phyloP scores from a whole-genome alignment of 2,113 vertebrate genomes.

The Proteles cristata region DNA sequence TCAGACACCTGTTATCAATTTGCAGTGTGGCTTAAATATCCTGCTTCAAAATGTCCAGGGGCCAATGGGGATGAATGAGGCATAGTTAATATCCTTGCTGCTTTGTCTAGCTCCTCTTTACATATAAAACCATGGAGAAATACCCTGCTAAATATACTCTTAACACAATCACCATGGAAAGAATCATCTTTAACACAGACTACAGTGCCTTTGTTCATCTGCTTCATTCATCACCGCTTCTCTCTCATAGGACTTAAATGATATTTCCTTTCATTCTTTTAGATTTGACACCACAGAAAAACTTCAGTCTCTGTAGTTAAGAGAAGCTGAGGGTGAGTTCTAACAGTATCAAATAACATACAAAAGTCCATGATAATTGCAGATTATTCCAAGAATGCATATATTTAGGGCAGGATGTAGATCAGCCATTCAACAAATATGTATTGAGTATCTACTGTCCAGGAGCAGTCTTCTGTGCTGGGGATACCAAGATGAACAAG shows the following conservation, averaged over 20 bases:
- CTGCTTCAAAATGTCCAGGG: constrained; percentile 38
- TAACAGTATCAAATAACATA: neutral
- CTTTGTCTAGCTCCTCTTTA: neutral
- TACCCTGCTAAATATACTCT: neutral
- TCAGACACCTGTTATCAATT: constrained; percentile 53
- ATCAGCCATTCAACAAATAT: neutral
- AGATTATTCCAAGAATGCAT: neutral
- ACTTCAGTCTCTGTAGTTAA: neutral
- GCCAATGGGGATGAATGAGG: constrained; percentile 36
- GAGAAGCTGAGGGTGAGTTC: neutral
- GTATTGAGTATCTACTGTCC: neutral
- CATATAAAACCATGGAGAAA: neutral
- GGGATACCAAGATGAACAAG: neutral
- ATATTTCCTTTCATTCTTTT: neutral
- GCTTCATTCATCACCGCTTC: neutral
- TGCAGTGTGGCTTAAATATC: constrained; percentile 31
- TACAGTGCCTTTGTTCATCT: neutral
- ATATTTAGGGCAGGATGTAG: neutral
- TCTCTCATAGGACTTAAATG: neutral
- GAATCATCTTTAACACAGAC: neutral
- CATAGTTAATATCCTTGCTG: neutral
- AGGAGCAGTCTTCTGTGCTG: neutral
- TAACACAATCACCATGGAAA: neutral
- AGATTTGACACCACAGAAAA: neutral
- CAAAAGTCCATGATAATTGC: neutral